Base-by-base conservation (phyloP, 2,888 invertebrate genomes). In the Chaetoderma sp. region DNA sequence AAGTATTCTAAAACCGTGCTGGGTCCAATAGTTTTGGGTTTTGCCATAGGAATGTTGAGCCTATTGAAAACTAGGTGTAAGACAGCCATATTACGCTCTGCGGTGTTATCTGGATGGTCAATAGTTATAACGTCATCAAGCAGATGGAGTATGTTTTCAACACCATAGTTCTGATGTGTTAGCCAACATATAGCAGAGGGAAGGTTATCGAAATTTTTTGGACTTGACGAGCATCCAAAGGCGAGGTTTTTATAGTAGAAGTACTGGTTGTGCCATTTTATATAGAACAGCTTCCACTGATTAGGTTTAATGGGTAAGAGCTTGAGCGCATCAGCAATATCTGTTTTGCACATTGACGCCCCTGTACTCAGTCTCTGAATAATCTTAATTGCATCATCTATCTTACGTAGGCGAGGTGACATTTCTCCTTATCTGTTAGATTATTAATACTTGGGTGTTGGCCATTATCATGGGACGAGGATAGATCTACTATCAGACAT, bases 401-500 rank as follows among this genome's bases (percentile, higher is more conserved):
- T 54, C 47, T 50, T 2, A 72, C 68, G 60, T 71, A 71, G 0
- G 56, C 33, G 32, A 70, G 44, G 13, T 57, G 56, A 50, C 60
- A 66, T 13, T 56, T n/a, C 13, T 69, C 61, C 62, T 73, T 71
- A 39, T 64, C 63, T 27, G 71, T 73, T 16, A 73, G 30, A n/a
- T 65, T 56, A 39, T 69, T 73, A 2, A 73, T 56, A 25, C 70
- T 73, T 8, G 21, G 25, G 25, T 68, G 49, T 8, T 39, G 16
- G 13, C 8, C 4, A 47, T 65, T 45, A 16, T 72, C 45, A 56
- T 71, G 74, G 13, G 72, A 68, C 0, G 71, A 57, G 6, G 69
- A 72, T 4, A 71, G 16, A 57, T 74, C 74, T 3, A 72, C 50
- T 4, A 71, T 72, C 0, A n/a, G n/a, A n/a, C n/a, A n/a, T n/a